Evolutionary conservation across 2,888 invertebrate species (phyloP).

Genomic region (Petrophora chlorosata): DNA sequence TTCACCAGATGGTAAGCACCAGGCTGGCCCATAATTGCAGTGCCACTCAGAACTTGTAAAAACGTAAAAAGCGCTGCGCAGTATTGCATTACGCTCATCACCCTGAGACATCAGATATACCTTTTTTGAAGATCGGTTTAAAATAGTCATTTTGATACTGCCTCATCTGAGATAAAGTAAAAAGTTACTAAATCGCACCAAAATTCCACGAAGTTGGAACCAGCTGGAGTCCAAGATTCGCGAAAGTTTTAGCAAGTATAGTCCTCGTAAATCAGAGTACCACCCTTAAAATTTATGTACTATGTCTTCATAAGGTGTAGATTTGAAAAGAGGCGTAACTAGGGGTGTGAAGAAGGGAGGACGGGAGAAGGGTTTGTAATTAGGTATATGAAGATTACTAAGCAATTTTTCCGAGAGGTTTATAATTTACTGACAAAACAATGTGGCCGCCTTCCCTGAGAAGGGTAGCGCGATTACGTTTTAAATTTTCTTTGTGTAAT

Average conservation of each 20-base stretch:
- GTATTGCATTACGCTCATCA: too few species aligned
- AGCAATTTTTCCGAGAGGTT: slow-evolving; percentile 36
- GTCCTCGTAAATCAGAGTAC: slow-evolving; percentile 15
- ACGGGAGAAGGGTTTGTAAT: slow-evolving; percentile 24
- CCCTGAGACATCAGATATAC: too few species aligned
- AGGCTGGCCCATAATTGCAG: too few species aligned
- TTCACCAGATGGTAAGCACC: too few species aligned
- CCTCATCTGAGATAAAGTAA: too few species aligned
- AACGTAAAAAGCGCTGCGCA: too few species aligned
- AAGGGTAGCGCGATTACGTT: slow-evolving; percentile 25
- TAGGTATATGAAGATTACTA: slow-evolving; percentile 36
- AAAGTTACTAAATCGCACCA: background rate
- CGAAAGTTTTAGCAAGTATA: slow-evolving; percentile 7
- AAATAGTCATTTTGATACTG: too few species aligned
- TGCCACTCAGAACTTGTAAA: too few species aligned
- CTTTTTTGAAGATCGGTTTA: too few species aligned
- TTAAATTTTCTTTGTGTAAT: slow-evolving; percentile 26
- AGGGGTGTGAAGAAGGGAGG: background rate
- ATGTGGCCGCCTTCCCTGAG: slow-evolving; percentile 20
- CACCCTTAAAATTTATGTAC: too few species aligned
- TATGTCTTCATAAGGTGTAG: slow-evolving; percentile 5
- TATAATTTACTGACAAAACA: slow-evolving; percentile 38
- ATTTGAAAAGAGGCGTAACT: background rate
- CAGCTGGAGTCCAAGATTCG: slow-evolving; percentile 6
- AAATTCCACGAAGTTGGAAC: slow-evolving; percentile 6